Percentiles rank a stretch among this genome's conserved stretches.
Conservation (phyloP, 2,888 invertebrate species). For the Sesamia inferens region DNA sequence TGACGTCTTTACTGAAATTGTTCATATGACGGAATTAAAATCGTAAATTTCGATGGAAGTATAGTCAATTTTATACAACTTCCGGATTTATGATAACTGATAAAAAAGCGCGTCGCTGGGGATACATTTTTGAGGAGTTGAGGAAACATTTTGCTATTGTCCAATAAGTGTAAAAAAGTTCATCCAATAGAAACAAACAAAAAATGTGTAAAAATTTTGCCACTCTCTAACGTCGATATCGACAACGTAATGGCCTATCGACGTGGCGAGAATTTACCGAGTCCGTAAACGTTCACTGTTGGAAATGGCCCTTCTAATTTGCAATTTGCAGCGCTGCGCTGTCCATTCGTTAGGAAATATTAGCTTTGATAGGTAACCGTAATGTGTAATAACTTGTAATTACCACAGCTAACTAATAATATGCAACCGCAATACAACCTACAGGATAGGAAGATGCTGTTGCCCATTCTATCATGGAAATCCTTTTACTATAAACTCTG, state of each 20-base stretch:
- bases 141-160: neutral
- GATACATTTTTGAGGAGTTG: neutral
- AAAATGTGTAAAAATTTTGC: neutral
- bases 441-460: neutral
- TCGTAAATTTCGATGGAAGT: neutral
- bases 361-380: conserved; percentile 10
- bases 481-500: neutral
- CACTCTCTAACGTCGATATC: neutral
- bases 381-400: conserved; percentile 22
- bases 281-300: conserved; percentile 8
- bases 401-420: neutral
- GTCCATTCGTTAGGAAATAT: conserved; percentile 31
- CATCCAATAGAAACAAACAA: neutral
- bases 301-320: conserved; percentile 22
- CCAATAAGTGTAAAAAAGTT: neutral
- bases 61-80: conserved; percentile 9
- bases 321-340: conserved; percentile 19
- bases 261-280: conserved; percentile 27
- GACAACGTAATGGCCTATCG: conserved; percentile 26
- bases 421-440: neutral
- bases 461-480: neutral
- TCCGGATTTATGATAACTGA: conserved; percentile 11
- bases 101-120: neutral
- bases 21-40: conserved; percentile 18
- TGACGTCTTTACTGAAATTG: conserved; percentile 30